Evolutionary conservation across 2,113 vertebrate species (phyloP), one percentile per base, ranked within the genome.

Genomic region (Polypterus senegalus): DNA sequence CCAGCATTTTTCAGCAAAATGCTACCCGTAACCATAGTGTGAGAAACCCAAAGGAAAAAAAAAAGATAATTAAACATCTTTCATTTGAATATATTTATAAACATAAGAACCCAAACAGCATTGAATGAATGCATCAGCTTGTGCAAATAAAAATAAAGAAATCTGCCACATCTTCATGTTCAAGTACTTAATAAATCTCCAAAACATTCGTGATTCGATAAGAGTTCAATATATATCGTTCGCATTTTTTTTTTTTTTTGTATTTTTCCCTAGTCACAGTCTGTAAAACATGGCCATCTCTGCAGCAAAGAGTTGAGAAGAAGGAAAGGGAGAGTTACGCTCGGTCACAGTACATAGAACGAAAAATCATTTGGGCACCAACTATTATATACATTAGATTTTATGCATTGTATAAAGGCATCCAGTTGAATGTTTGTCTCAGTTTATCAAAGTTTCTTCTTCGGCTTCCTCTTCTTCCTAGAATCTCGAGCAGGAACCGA

Each of bases 1-100:
- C 86, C 64, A 79, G 90, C 90, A 90, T 92, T 92, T 74, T 89
- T 88, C 80, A 82, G 84, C 81, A 86, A 91, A 27, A 93, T 85
- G 83, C 87, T 77, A 81, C 83, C 89, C 68, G 74, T 88, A 85
- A 83, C 87, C 83, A 78, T 81, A 84, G 84, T 71, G 73, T 83
- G 78, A 85, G 77, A 77, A 83, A 84, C 83, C 83, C 79, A 80
- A 56, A 84, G 84, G 72, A 44, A 9, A 6, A 72, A 73, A 59
- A 46, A n/a, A 70, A 73, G 76, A 70, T 74, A 73, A 70, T 66
- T 70, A 81, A 82, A 82, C 77, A 73, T 77, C 75, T 76, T 69
- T 71, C 78, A 73, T 75, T 61, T 69, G 71, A 74, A 85, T 74
- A 81, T 76, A 81, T 73, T 80, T 79, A 86, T 67, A 84, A 89